These are phyloP conservation scores for Columba guinea DNA, from an alignment of 2,797 vertebrate species.

Conservation along the genomic window DNA sequence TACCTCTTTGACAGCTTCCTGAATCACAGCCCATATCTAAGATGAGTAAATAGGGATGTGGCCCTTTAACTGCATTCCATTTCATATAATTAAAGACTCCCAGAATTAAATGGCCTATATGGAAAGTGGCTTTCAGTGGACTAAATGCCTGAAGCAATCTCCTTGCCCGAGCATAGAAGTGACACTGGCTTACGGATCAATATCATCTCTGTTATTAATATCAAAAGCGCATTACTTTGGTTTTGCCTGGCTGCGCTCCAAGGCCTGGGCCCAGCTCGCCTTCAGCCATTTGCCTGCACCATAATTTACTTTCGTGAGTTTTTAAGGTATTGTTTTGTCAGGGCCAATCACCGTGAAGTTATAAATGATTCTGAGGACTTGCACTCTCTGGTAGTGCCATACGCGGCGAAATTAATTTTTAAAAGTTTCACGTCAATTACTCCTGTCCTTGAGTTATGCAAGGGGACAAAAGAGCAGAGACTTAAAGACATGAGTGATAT, in stretches of 20 bases:
- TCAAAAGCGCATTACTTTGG: constrained; percentile 99
- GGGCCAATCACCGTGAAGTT: constrained; percentile 97
- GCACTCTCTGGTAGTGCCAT: constrained; percentile 84
- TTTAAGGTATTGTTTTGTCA: constrained; percentile 99
- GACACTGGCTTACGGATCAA: constrained; percentile 89
- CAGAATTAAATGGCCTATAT: constrained; percentile 93
- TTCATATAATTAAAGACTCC: constrained; percentile 96
- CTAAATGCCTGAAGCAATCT: constrained; percentile 91
- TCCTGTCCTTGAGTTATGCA: constrained; percentile 95
- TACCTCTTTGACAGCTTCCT: constrained; percentile 78
- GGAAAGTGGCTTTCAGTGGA: constrained; percentile 94
- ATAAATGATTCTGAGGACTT: constrained; percentile 94
- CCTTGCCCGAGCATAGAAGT: constrained; percentile 78
- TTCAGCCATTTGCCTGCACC: constrained; percentile 91
- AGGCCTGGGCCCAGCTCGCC: constrained; percentile 74
- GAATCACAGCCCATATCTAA: constrained; percentile 75
- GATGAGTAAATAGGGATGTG: constrained; percentile 72
- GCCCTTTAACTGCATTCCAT: constrained; percentile 86
- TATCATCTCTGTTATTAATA: constrained; percentile 99
- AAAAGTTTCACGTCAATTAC: constrained; percentile 95
- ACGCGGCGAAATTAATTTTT: constrained; percentile 94
- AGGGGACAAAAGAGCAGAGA: constrained; percentile 82
- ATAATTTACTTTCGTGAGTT: constrained; percentile 99
- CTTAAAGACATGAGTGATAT: constrained; percentile 78
- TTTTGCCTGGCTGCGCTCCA: constrained; percentile 90